Evolutionary conservation across 1,140 invertebrate genomes (phyloP), one percentile per base, ranked within the genome.

Genomic region (Orchesella cincta): DNA sequence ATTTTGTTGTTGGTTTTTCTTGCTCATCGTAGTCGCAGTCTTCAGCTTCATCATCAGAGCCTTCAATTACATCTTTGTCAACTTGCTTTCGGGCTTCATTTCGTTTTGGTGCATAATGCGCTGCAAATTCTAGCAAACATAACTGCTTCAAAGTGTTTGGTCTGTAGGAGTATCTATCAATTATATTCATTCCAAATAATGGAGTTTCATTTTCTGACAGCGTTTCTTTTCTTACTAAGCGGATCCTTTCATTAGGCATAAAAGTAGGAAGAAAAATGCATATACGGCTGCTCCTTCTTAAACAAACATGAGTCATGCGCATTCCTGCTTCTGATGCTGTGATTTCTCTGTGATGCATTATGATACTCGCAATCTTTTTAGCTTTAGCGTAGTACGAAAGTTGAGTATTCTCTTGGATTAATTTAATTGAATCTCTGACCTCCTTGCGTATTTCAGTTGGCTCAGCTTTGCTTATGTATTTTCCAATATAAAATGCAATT

Each of bases 401-500:
- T 8, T 20, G 39, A n/a, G 8, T 18, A 8, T 12, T 23, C 23
- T 82, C 80, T 80, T 81, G 70, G 34, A 83, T 82, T 79, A 82
- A 67, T 75, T 76, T 73, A 31, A 85, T 83, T n/a, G 81, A 83
- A 76, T 84, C 71, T 28, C 78, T 71, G 33, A 85, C 57, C 52
- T 77, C 79, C 62, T 28, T 26, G 82, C 79, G 75, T n/a, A 84
- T 20, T 57, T 72, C 79, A 16, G 73, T 71, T n/a, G 85, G 84
- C 83, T 86, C 85, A 31, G 78, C 31, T 83, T 86, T 86, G 18
- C 83, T 82, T 14, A 83, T 78, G 72, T 86, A 86, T 75, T 86
- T 86, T 20, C 84, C 84, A 51, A 86, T 81, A 80, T 86, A 86
- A 73, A 83, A 84, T 8, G 84, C 84, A 39, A 87, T 84, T 78